Base-by-base conservation (phyloP, 1,140 invertebrate genomes). In the Aradophagus sp. region DNA sequence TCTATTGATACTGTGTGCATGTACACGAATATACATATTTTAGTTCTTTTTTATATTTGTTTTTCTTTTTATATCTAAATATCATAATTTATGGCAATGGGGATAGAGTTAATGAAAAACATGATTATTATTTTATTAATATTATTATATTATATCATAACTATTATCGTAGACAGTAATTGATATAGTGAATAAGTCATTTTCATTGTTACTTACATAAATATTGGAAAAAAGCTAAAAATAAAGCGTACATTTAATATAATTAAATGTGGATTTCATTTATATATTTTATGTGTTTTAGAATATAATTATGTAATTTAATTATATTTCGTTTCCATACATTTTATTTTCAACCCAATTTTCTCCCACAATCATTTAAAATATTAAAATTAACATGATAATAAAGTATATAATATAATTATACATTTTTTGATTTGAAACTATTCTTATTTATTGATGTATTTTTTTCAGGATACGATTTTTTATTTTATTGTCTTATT, bases 201-300 rank as follows among this genome's bases (percentile, higher is more conserved):
- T 85, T 85, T 84, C 81, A 85, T 84, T 85, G 83, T 85, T 85
- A 85, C 81, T 85, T 85, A 84, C 81, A 84, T 84, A 80, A 84
- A 84, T 84, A 85, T 81, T 83, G 80, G 77, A 81, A 78, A 77
- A 79, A 79, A 76, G 59, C 69, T 78, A 80, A 82, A 69, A 83
- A 83, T 82, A 85, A 84, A 84, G 66, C 79, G 79, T 84, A 84
- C 77, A 83, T 83, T 84, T 84, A 82, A 84, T 82, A 80, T 76
- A 83, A 68, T 44, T 23, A n/a, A n/a, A n/a, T n/a, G n/a, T n/a
- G n/a, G n/a, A n/a, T n/a, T n/a, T n/a, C n/a, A n/a, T n/a, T n/a
- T n/a, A n/a, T n/a, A n/a, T n/a, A n/a, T n/a, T n/a, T n/a, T n/a
- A n/a, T n/a, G n/a, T n/a, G n/a, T n/a, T n/a, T n/a, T n/a, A n/a